Conservation (phyloP, 1,140 invertebrate species). For the Choristoneura fumiferana region DNA sequence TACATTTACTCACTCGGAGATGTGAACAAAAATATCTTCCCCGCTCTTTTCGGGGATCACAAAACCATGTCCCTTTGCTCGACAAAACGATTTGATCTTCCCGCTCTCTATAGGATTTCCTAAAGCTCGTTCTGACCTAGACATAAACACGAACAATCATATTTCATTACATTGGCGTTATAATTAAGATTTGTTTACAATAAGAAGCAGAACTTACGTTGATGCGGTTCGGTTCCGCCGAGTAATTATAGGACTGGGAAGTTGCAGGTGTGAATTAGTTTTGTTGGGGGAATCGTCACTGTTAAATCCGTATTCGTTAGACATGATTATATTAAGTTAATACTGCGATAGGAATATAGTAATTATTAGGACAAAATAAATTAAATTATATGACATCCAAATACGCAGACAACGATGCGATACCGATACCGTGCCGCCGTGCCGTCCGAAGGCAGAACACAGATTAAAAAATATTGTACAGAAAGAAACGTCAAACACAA, state of each 20-base stretch:
- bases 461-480: conserved; percentile 16
- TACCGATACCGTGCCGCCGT: no score
- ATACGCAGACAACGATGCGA: not conserved
- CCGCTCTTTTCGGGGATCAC: conserved; percentile 83
- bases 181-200: conserved; percentile 15
- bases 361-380: conserved; percentile 8
- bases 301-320: conserved; percentile 72
- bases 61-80: conserved; percentile 91
- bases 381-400: conserved; percentile 2
- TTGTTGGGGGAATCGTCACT: conserved; percentile 73
- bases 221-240: conserved; percentile 87
- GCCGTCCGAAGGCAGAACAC: conserved; percentile 9
- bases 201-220: conserved; percentile 80
- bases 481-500: not conserved
- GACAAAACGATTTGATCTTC: conserved; percentile 89
- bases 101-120: conserved; percentile 85
- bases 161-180: conserved; percentile 4
- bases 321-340: conserved; percentile 43
- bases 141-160: conserved; percentile 35
- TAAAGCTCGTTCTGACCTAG: conserved; percentile 86
- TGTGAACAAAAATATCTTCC: conserved; percentile 90
- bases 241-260: conserved; percentile 89
- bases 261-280: conserved; percentile 74
- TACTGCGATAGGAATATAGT: conserved; percentile 3
- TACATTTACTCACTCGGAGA: conserved; percentile 88